These are phyloP conservation scores for Camponotus floridanus DNA, from an alignment of 1,140 invertebrate species.

Conservation along the genomic window DNA sequence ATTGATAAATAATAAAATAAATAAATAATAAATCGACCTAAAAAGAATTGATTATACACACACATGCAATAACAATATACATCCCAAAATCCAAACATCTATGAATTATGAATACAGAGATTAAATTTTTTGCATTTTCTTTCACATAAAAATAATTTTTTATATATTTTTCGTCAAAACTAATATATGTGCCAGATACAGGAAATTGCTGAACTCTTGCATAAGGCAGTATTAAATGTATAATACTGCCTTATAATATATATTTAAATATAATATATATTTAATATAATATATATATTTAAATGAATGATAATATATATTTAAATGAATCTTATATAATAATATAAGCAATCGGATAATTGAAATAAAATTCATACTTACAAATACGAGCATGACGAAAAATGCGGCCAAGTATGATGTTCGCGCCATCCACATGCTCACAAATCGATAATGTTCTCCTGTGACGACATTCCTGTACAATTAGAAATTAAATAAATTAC, in stretches of 20 bases:
- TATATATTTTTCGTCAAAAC: neutral
- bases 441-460: constrained; percentile 99
- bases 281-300: no score
- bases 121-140: constrained; percentile 10
- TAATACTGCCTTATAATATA: neutral
- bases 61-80: neutral
- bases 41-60: neutral
- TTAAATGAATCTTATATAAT: constrained; percentile 14
- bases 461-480: constrained; percentile 96
- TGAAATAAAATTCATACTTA: constrained; percentile 89
- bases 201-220: neutral
- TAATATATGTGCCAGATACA: no score
- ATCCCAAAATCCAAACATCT: neutral
- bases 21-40: neutral
- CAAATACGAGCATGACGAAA: constrained; percentile 99
- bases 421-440: constrained; percentile 98
- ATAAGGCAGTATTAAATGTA: neutral
- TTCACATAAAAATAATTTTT: neutral
- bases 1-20: neutral
- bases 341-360: neutral
- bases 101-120: neutral
- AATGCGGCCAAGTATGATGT: constrained; percentile 97
- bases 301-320: no score
- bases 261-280: no score
- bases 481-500: constrained; percentile 51